These are phyloP conservation scores for Pocillopora meandrina DNA, from an alignment of 92 coral and sea anemone species.

Conservation along the genomic window DNA sequence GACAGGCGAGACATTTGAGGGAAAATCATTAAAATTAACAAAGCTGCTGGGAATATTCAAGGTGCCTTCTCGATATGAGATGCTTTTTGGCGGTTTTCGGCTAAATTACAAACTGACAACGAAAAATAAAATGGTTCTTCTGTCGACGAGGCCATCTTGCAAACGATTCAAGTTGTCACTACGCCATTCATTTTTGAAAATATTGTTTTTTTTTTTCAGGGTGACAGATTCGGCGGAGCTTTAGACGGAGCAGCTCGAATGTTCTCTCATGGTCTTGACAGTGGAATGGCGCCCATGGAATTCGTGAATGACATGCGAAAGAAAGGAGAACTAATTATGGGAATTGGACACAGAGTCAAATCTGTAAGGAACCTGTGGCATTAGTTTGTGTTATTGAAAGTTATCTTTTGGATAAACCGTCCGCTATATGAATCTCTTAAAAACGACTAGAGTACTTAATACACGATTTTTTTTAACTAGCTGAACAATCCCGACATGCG, in stretches of 20 bases:
- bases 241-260: slow-evolving; percentile 91
- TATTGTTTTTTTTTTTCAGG: slow-evolving; percentile 47
- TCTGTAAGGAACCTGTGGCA: slow-evolving; percentile 60
- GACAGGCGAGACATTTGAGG: too few species aligned
- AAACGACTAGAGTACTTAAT: background rate
- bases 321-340: slow-evolving; percentile 94
- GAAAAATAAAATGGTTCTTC: too few species aligned
- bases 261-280: slow-evolving; percentile 89
- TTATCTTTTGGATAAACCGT: background rate
- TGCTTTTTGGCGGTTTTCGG: too few species aligned
- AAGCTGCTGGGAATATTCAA: too few species aligned
- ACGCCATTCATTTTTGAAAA: background rate
- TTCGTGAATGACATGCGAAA: slow-evolving; percentile 94
- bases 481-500: slow-evolving; percentile 96
- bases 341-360: slow-evolving; percentile 96
- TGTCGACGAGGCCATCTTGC: too few species aligned
- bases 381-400: background rate
- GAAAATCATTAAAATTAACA: too few species aligned
- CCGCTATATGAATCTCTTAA: background rate
- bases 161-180: too few species aligned
- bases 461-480: slow-evolving; percentile 38
- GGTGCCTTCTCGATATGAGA: too few species aligned
- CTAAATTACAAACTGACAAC: too few species aligned
- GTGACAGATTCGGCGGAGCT: slow-evolving; percentile 99
- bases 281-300: slow-evolving; percentile 93